Evolutionary conservation across 2,797 vertebrate species (phyloP), one percentile per base, ranked within the genome.

Genomic region (Sarcoramphus papa): DNA sequence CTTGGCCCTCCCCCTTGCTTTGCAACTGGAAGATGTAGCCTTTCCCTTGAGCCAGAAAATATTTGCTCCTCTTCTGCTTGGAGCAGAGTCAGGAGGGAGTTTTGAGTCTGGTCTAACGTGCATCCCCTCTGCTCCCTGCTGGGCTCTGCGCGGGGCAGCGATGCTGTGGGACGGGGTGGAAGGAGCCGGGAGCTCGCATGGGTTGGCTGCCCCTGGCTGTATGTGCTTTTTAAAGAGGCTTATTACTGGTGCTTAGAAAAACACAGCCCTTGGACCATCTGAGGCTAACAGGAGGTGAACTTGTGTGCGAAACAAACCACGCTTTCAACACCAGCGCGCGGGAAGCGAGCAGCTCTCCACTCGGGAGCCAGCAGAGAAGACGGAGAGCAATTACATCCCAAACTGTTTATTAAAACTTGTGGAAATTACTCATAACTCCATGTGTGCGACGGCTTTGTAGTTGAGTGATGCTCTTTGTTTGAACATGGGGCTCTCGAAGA

Each of bases 341-440:
- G 84, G 89, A 85, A 93, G 67, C 5, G 24, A 92, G 80, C 13
- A 2, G 62, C 88, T 68, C 82, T 53, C 11, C 5, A 2, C 93
- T 74, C 70, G 7, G 93, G 48, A 95, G 93, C 93, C 92, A 63
- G 93, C 35, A 2, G 65, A 56, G 94, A 51, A 43, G 73, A 31
- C 2, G 28, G 67, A 84, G 85, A 96, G 85, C 69, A 94, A 79
- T 96, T 88, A 85, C 87, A 65, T 68, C 77, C 85, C 72, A 41
- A 93, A 45, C 88, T 92, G 92, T 97, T 97, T 85, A 93, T 95
- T 96, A 94, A 96, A 97, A 90, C 84, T 93, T 95, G 85, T 92
- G 84, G 97, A 95, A 97, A 95, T 95, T 92, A 92, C 83, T 94
- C 91, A 85, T 75, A 93, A 64, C 84, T 94, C 94, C 47, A 78